Conservation (phyloP, 2,888 invertebrate genomes). For the Acanthosepion lycidas region DNA sequence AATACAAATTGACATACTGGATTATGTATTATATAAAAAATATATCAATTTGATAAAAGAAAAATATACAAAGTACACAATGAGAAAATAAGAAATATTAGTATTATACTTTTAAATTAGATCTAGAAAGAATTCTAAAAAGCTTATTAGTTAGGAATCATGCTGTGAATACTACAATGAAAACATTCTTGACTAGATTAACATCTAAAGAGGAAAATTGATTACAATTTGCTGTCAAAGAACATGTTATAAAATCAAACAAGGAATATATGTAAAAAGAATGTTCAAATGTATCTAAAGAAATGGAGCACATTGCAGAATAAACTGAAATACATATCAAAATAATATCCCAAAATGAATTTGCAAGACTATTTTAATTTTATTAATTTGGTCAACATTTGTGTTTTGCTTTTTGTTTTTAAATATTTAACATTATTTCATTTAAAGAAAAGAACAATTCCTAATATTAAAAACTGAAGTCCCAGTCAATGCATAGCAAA, state of each 20-base stretch:
- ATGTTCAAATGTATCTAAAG: not conserved
- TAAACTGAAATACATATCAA: not conserved
- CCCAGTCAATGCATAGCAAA: too few relatives aligned
- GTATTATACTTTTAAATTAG: not conserved
- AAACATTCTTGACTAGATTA: not conserved
- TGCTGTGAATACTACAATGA: not conserved
- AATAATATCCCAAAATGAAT: too few relatives aligned
- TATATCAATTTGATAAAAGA: not conserved
- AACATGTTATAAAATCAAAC: not conserved
- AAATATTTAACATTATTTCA: too few relatives aligned
- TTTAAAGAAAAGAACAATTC: too few relatives aligned
- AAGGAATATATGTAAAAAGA: not conserved
- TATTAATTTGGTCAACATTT: too few relatives aligned
- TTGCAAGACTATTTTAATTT: too few relatives aligned
- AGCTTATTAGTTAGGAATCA: not conserved
- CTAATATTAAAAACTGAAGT: too few relatives aligned
- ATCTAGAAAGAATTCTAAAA: not conserved
- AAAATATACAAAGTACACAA: not conserved
- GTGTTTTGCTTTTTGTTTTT: too few relatives aligned
- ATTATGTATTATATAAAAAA: not conserved
- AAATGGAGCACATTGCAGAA: not conserved
- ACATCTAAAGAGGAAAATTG: not conserved
- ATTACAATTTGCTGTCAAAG: not conserved
- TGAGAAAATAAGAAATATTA: not conserved
- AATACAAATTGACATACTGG: not conserved